phyloP scores from a whole-genome alignment of 2,888 invertebrate genomes.

The Acanthoscelides obtectus region DNA sequence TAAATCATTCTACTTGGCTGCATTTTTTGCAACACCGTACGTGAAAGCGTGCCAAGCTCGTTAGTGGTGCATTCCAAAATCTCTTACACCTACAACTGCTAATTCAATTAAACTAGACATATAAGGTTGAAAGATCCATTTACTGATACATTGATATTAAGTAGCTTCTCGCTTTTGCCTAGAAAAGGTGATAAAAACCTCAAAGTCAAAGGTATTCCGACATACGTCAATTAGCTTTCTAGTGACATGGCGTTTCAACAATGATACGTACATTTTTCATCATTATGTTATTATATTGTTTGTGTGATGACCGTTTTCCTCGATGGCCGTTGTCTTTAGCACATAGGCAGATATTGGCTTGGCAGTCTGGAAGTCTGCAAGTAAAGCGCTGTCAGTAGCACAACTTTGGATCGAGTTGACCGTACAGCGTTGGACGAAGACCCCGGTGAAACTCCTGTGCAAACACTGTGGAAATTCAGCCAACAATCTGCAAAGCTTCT shows the following conservation, averaged over 20 bases:
- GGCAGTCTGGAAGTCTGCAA: no score
- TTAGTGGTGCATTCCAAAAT: not conserved
- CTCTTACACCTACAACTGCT: not conserved
- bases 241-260: not conserved
- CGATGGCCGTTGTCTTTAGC: no score
- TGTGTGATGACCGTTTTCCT: not conserved
- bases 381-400: no score
- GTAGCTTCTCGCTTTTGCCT: not conserved
- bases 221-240: not conserved
- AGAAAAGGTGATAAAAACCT: not conserved
- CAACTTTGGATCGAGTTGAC: no score
- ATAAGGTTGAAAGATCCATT: not conserved
- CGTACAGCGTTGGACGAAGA: no score
- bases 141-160: not conserved
- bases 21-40: not conserved
- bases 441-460: no score
- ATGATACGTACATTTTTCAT: not conserved
- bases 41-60: not conserved
- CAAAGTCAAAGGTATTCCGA: not conserved
- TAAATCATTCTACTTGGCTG: not conserved
- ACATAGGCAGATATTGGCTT: no score
- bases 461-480: no score
- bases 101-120: not conserved
- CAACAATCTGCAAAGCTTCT: no score
- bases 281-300: not conserved